Evolutionary conservation across 2,113 vertebrate species (phyloP).

Genomic region (Camelus bactrianus): DNA sequence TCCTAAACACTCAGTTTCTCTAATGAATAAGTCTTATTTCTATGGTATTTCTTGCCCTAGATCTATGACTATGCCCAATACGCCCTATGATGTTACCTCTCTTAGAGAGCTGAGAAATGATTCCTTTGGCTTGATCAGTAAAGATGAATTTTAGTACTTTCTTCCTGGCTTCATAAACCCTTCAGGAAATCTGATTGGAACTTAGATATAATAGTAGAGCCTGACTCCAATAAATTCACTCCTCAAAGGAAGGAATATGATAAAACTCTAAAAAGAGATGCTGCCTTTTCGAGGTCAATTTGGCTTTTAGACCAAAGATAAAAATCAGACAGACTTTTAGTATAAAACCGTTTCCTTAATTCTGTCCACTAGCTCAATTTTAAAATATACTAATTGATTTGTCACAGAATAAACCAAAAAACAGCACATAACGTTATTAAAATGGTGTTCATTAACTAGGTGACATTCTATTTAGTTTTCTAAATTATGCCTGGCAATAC

Average conservation of each 20-base stretch:
- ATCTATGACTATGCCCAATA: not conserved
- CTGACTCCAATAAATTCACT: conserved; percentile 19
- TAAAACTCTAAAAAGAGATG: conserved; percentile 8
- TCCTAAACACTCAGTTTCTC: not conserved
- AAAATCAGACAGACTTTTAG: conserved; percentile 19
- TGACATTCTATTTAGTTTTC: not conserved
- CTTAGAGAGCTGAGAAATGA: not conserved
- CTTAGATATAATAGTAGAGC: conserved; percentile 29
- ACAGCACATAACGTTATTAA: not conserved
- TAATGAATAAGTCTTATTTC: not conserved
- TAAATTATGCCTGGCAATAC: not conserved
- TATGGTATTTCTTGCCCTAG: not conserved
- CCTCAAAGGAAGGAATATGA: not conserved
- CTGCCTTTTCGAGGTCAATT: not conserved
- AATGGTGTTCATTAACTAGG: conserved; percentile 24
- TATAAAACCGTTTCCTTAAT: not conserved
- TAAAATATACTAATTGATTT: conserved; percentile 40
- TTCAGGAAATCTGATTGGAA: conserved; percentile 61
- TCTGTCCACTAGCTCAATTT: not conserved
- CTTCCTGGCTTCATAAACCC: conserved; percentile 47
- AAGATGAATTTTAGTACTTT: conserved; percentile 45
- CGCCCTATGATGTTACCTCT: not conserved
- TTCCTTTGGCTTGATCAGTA: conserved; percentile 11
- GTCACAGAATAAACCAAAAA: not conserved
- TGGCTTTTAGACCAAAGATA: conserved; percentile 50